Base-by-base conservation (phyloP, 2,797 vertebrate genomes). In the Eulemur coronatus region DNA sequence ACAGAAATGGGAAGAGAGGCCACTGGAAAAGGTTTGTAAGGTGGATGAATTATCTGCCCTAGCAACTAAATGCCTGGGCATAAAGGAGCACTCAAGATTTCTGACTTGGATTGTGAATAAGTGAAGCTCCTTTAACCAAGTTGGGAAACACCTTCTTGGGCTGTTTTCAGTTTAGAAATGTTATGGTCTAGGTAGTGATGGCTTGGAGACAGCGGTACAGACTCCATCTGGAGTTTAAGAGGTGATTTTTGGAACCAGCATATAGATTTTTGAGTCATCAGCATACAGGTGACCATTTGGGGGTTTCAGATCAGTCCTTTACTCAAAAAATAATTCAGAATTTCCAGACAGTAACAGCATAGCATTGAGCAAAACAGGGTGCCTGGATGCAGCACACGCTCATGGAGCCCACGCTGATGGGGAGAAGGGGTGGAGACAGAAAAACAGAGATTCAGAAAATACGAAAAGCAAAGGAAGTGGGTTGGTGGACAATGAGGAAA, bases 11-110 rank as follows among this genome's bases (percentile, higher is more conserved):
- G 14, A 41, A 43, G 5, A 35, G 7, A 35, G 6, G 5, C 18
- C 48, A 33, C 4, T 3, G 7, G 22, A 5, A 26, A 7, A 2
- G 15, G 7, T 1, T 38, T 35, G 17, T 9, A 3, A 30, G 57
- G 61, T 80, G 10, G 26, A 0, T 4, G 10, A 80, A 52, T 7
- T 17, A 2, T 28, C 14, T 24, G 22, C 52, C 5, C 28, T 22
- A 0, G 4, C 14, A 15, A 52, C 3, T 2, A 30, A 73, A 12
- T 17, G 12, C 12, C 0, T 0, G 9, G 38, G 26, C 0, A 28
- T n/a, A 41, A 61, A 20, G 24, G 63, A 80, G 17, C 5, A 2
- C 0, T 0, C 20, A 7, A 82, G 20, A 43, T 10, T 33, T 75
- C n/a, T 4, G 20, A 28, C 35, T 46, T 41, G 18, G 57, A 61